These are phyloP conservation scores for Trachymyrmex cornetzi DNA, from an alignment of 1,140 invertebrate species.

Conservation along the genomic window DNA sequence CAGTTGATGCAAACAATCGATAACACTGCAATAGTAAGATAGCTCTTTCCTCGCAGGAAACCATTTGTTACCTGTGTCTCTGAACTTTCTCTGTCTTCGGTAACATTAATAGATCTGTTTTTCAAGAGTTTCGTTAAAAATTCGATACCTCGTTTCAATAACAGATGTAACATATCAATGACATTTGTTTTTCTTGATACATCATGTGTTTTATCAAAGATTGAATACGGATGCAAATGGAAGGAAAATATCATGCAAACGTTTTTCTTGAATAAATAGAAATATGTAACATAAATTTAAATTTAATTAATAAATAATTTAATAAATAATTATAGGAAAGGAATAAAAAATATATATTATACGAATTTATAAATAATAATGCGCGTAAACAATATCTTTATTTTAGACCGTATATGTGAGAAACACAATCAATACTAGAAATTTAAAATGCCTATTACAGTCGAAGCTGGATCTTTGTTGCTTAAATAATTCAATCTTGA, in stretches of 20 bases:
- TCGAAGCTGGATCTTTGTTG: too few relatives aligned
- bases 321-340: neutral
- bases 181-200: neutral
- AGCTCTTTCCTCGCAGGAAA: constrained; percentile 11
- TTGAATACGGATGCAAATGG: neutral
- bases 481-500: too few relatives aligned
- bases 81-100: neutral
- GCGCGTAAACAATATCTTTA: too few relatives aligned
- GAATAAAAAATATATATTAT: neutral
- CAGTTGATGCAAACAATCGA: constrained; percentile 32
- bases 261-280: neutral
- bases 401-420: too few relatives aligned
- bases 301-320: neutral
- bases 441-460: too few relatives aligned
- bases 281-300: neutral
- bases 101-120: constrained; percentile 23
- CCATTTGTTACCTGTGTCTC: constrained; percentile 10
- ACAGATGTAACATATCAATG: neutral
- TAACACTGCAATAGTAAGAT: constrained; percentile 8
- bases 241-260: neutral
- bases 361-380: too few relatives aligned
- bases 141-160: neutral
- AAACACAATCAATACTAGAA: too few relatives aligned
- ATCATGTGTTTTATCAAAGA: neutral
- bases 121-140: neutral